Base-by-base conservation (phyloP, 2,888 invertebrate species). In the Phortica okadai region DNA sequence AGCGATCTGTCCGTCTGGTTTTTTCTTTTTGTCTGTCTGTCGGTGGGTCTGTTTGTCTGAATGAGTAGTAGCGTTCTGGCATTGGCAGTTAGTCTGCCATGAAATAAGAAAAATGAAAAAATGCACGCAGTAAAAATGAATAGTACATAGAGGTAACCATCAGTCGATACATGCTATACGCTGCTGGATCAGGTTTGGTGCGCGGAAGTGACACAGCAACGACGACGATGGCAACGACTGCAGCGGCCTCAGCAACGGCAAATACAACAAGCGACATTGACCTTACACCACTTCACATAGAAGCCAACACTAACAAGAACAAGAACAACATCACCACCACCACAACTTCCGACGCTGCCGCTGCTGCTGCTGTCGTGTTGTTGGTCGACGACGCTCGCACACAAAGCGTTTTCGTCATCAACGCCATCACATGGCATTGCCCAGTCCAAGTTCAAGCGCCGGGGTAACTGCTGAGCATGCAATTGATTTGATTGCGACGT, bases 211-310 rank as follows among this genome's bases (percentile, higher is more conserved):
- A 69, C 25, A 67, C 33, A 42, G 70, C 76, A 73, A 58, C 25
- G 69, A n/a, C 62, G 62, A 25, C 33, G 62, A 21, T 21, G 67
- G 42, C 16, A n/a, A 67, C 41, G 33, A 42, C n/a, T 33, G 73
- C 73, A 56, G n/a, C 41, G 50, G 11, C 33, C 7, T 21, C 62
- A 41, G 67, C 16, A 44, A 67, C 41, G 33, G 58, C 44, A 45
- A 58, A 56, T 25, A 41, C 41, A 14, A 62, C 79, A 89, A 87
- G 85, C 88, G 90, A 90, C 90, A 90, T 89, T 90, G 90, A 90
- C 90, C 90, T 90, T 90, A 90, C 86, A 83, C 82, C 81, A 80
- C 70, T 72, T 72, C 70, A 72, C 70, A 72, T 72, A 56, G 25
- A 56, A 72, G 14, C 21, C 69, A 69, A 16, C 50, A 50, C 8